phyloP scores from a whole-genome alignment of 2,797 vertebrate species.

The Hylomyscus alleni region DNA sequence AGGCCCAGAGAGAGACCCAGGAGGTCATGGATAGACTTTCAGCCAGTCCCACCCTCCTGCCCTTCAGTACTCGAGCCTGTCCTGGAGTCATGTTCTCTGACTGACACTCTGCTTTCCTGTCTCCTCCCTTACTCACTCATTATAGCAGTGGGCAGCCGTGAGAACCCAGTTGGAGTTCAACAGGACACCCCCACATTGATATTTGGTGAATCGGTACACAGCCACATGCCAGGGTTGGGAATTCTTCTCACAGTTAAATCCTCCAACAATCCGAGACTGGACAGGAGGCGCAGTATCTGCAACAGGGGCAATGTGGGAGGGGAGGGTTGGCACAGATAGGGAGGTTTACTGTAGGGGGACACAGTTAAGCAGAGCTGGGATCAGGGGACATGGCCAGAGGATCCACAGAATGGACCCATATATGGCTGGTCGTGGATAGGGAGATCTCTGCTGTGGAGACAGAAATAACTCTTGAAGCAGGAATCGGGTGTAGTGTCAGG shows the following conservation, averaged over 20 bases:
- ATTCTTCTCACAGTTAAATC: neutral
- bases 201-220: neutral
- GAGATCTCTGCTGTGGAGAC: too few relatives aligned
- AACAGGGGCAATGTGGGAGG: neutral
- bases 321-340: neutral
- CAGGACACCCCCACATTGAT: constrained; percentile 65
- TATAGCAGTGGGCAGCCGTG: constrained; percentile 73
- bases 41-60: neutral
- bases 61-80: neutral
- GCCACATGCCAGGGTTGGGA: constrained; percentile 77
- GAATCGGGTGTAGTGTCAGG: too few relatives aligned
- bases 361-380: neutral
- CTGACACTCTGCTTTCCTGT: neutral
- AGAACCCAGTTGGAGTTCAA: constrained; percentile 73
- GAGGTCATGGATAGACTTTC: neutral
- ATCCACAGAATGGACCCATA: neutral
- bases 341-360: neutral
- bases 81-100: neutral
- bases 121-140: constrained; percentile 34
- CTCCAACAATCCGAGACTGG: constrained; percentile 68
- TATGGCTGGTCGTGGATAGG: too few relatives aligned
- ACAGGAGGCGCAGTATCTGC: neutral
- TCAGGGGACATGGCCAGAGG: neutral
- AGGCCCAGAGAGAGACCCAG: neutral
- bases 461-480: too few relatives aligned